phyloP scores from a whole-genome alignment of 2,113 vertebrate species.

The Polypterus senegalus region DNA sequence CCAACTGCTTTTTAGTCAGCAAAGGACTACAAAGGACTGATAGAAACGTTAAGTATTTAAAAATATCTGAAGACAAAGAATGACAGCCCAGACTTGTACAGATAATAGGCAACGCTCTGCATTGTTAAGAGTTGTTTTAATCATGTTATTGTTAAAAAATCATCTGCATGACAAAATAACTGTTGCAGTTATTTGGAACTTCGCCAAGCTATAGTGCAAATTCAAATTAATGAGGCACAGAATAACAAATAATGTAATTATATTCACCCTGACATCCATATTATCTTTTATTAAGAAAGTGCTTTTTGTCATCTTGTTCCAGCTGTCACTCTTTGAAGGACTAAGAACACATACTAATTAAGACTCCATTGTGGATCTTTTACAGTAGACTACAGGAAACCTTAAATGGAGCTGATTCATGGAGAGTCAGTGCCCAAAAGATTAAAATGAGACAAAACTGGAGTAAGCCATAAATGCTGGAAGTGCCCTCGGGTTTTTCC shows the following conservation, averaged over 20 bases:
- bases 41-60: too few species aligned
- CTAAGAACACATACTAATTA: not conserved
- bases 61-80: too few species aligned
- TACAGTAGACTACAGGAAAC: too few species aligned
- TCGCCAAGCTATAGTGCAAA: too few species aligned
- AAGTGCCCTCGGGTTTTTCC: not conserved
- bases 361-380: not conserved
- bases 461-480: not conserved
- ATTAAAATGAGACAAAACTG: not conserved
- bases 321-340: not conserved
- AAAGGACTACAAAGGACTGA: not conserved
- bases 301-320: not conserved
- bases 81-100: not conserved
- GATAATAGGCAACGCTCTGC: not conserved
- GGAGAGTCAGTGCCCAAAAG: not conserved
- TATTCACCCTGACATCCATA: not conserved
- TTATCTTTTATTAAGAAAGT: not conserved
- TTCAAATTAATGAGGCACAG: too few species aligned
- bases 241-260: constrained; percentile 11
- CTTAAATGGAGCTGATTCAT: not conserved
- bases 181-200: too few species aligned
- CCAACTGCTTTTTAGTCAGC: not conserved
- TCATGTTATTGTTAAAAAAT: constrained; percentile 8
- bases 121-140: constrained; percentile 2
- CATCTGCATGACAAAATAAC: constrained; percentile 16